Base-by-base conservation (phyloP, 2,797 vertebrate species). In the Limnodromus scolopaceus region DNA sequence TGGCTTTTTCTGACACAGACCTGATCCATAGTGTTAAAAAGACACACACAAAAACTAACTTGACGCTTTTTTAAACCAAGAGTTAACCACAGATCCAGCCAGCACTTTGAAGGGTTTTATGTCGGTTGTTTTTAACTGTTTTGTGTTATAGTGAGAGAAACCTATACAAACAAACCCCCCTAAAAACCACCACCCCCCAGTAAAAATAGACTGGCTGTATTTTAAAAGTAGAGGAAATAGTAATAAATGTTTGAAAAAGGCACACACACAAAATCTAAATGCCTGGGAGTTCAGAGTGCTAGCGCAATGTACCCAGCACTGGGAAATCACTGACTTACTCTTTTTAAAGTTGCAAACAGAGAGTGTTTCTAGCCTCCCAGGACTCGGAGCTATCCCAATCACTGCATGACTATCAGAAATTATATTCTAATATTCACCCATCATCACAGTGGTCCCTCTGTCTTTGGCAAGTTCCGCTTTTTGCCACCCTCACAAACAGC, bases 231-330 rank as follows among this genome's bases (percentile, higher is more conserved):
- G 28, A 71, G 16, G 25, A 82, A 92, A 91, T n/a, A 51, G 25
- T 27, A 76, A 49, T 28, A 74, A 60, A 27, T 27, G 18, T 60
- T 87, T 93, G 48, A 61, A 61, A 96, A 69, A 88, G 11, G 15
- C 57, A 38, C 9, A 74, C 13, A 38, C 43, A 57, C 20, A 46
- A 77, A 88, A 72, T 65, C 53, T 78, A 69, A 84, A 78, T 69
- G 65, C 43, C 89, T 91, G 48, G 70, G 51, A 92, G 78, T 55
- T 23, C 69, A 65, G 28, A 76, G 46, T 0, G 0, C 70, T 78
- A 68, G 88, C 1, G 0, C 49, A 89, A 23, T 0, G 0, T 45
- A 74, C 27, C 63, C 63, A 65, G 65, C 27, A 13, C 27, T 14
- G 46, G 36, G 58, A 92, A 91, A 92, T 84, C 41, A 82, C 46